Evolutionary conservation across 2,113 vertebrate genomes (phyloP).

Genomic region (Melanotaenia duboulayi): DNA sequence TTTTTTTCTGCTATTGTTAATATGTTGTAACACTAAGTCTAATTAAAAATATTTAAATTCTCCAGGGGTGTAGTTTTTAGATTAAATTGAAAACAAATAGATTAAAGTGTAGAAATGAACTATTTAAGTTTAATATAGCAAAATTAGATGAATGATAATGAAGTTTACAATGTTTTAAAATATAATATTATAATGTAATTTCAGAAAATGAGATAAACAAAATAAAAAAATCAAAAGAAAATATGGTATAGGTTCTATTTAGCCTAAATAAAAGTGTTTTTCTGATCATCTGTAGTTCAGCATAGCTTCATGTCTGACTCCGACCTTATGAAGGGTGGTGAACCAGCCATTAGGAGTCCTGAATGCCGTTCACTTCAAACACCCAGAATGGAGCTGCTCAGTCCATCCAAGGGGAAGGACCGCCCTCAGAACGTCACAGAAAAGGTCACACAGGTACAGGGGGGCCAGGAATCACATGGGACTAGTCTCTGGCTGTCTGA

Average conservation of each 20-base stretch:
- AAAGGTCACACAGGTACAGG: constrained; percentile 79
- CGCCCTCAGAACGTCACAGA: constrained; percentile 75
- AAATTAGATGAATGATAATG: background rate
- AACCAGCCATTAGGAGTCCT: constrained; percentile 36
- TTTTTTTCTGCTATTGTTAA: background rate
- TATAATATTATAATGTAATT: background rate
- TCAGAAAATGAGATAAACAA: background rate
- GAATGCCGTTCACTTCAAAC: constrained; percentile 46
- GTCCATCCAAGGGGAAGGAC: constrained; percentile 76
- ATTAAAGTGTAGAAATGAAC: background rate
- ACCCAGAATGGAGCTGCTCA: constrained; percentile 69
- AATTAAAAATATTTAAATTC: constrained; percentile 4
- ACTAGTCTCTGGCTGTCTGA: constrained; percentile 7
- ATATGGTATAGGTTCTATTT: background rate
- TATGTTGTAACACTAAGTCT: background rate
- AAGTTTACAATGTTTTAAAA: background rate
- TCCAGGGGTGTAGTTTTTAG: constrained; percentile 17
- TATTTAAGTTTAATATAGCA: background rate
- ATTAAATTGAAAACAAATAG: background rate
- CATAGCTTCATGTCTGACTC: constrained; percentile 66
- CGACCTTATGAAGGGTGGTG: constrained; percentile 65
- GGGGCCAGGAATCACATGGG: constrained; percentile 1
- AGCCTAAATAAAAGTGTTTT: background rate
- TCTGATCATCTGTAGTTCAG: constrained; percentile 20
- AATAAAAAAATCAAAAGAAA: background rate